Conservation (phyloP, 2,113 vertebrate species). For the Neolamprologus sp. region DNA sequence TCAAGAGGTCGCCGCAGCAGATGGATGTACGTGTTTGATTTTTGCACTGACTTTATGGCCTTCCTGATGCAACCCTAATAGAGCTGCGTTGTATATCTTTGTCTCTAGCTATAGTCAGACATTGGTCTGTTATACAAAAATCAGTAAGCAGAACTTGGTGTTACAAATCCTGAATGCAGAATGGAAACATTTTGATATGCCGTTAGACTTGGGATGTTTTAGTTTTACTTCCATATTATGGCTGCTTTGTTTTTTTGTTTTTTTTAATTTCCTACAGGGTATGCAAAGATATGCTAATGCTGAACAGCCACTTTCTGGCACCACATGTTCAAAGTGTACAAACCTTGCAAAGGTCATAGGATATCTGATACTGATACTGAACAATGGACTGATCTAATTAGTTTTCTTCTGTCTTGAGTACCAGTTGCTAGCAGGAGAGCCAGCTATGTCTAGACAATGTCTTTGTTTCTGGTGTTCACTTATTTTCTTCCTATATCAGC, state of each 20-base stretch:
- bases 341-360: neutral
- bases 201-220: neutral
- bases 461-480: neutral
- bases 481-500: neutral
- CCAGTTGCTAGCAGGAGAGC: neutral
- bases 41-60: neutral
- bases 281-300: neutral
- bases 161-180: neutral
- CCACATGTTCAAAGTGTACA: neutral
- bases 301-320: neutral
- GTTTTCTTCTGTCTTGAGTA: neutral
- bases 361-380: neutral
- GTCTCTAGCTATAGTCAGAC: neutral
- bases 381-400: neutral
- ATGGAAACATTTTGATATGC: neutral
- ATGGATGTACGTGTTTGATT: neutral
- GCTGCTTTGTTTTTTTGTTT: rapidly evolving
- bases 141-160: neutral
- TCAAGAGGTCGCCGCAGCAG: neutral
- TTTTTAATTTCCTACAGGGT: neutral
- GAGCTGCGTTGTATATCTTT: neutral
- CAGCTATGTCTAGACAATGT: neutral
- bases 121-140: neutral
- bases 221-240: neutral
- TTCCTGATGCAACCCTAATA: neutral